Conservation (phyloP, 2,797 vertebrate species). For the Anguilla marmorata region DNA sequence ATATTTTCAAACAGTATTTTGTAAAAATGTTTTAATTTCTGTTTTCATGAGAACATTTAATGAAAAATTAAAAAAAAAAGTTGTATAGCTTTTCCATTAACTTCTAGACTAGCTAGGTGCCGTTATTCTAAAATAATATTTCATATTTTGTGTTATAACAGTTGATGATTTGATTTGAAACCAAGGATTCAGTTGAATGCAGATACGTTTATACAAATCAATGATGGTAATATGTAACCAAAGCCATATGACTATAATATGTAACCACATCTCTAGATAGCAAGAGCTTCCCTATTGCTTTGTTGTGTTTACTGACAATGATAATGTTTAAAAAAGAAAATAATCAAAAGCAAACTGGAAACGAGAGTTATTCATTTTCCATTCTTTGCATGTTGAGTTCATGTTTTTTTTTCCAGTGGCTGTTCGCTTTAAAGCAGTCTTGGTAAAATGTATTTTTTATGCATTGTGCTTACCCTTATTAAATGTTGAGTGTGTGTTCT, state of each 20-base stretch:
- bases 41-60: background rate
- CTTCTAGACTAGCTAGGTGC: too few species aligned
- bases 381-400: too few species aligned
- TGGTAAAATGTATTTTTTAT: too few species aligned
- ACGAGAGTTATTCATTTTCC: too few species aligned
- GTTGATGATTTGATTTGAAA: background rate
- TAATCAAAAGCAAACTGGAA: too few species aligned
- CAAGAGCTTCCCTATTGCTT: background rate
- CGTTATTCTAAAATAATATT: background rate
- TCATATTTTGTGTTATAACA: background rate
- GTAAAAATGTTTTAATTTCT: background rate
- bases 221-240: background rate
- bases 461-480: too few species aligned
- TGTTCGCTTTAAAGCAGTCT: too few species aligned
- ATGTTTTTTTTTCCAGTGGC: too few species aligned
- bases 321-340: background rate
- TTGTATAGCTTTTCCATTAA: too few species aligned
- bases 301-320: background rate
- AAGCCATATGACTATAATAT: too few species aligned
- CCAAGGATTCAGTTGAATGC: background rate
- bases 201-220: background rate
- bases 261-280: too few species aligned
- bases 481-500: too few species aligned
- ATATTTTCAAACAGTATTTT: background rate
- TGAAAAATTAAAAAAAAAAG: background rate